Evolutionary conservation across 2,113 vertebrate genomes (phyloP), one percentile per base, ranked within the genome.

Genomic region (Nycticorax nycticorax): DNA sequence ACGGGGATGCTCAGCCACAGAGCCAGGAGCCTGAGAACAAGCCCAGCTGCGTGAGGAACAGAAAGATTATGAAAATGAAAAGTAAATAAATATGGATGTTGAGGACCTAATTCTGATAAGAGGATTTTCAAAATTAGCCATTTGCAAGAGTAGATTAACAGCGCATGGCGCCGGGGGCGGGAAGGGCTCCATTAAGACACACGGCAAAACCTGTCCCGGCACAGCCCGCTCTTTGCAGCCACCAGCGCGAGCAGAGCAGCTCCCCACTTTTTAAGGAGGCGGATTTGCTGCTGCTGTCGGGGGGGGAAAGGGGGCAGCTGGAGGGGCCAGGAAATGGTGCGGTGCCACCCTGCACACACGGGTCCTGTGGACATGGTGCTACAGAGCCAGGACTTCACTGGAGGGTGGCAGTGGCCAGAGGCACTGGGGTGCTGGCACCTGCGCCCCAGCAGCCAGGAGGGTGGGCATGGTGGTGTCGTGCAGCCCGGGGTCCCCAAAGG

Each of bases 61-160:
- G 84, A 63, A 92, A 97, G 97, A 96, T 96, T 96, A 98, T 95
- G 96, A 98, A 97, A 98, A 98, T 97, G 95, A 80, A 97, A 98
- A 97, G 96, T 98, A 98, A 98, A 98, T 98, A 98, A 98, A 97
- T 98, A 97, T 94, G 98, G 96, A 98, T 98, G 98, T 71, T 94
- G 97, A 98, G 96, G 97, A 96, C 97, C 97, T 98, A 98, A 97
- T 98, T 98, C 97, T 98, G 97, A 98, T 98, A 98, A 98, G 98
- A 96, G 97, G 98, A 98, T 98, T 98, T 98, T 98, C 96, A 96
- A 97, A 98, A 98, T 98, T 98, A 98, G 97, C 97, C 98, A 96
- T 98, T 98, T 98, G 97, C 97, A 96, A 89, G 98, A 97, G 97
- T 88, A 97, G 98, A 98, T 98, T 98, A 97, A 96, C 30, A 10